Evolutionary conservation across 92 coral and sea anemone genomes (phyloP), one percentile per base, ranked within the genome.

Genomic region (Heteractis magnifica): DNA sequence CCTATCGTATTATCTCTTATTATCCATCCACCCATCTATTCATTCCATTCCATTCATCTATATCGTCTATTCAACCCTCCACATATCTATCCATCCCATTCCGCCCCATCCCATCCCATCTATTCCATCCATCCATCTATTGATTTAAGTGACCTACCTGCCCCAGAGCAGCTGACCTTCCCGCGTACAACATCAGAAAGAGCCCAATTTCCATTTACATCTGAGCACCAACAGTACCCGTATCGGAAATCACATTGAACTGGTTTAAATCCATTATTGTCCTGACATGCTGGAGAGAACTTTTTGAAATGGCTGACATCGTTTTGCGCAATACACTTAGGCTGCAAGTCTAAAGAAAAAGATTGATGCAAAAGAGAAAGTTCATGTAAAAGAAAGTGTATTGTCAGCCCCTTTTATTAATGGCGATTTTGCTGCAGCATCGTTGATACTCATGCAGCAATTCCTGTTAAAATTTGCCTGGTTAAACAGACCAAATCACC

Each of bases 161-260:
- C 71, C 3, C 79, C 77, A 60, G 52, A 86, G 74, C 99, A 96
- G 20, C 86, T 85, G n/a, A 88, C 87, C 71, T 68, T 86, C 19
- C 97, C 92, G 73, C 90, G 88, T 1, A 81, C 83, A 19, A 89
- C 90, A 19, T 82, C 80, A 11, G 90, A 88, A 14, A 94, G 90
- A 58, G 83, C 73, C 65, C 78, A 88, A 71, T 90, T 93, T 52
- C 98, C 98, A 79, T 95, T 93, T 49, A 80, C 86, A 82, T 93
- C 95, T 18, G 94, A 88, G 82, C 98, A 95, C 97, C 97, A 95
- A 52, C 98, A 95, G 60, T 93, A 91, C 23, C 98, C 98, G 82
- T 90, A 89, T 72, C 88, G 88, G 91, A 88, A 95, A 78, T 95
- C 98, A 71, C 98, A 93, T 77, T 93, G 98, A 11, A 91, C 49